These are phyloP conservation scores for Galendromus occidentalis DNA, from an alignment of 1,140 invertebrate genomes.

Conservation along the genomic window DNA sequence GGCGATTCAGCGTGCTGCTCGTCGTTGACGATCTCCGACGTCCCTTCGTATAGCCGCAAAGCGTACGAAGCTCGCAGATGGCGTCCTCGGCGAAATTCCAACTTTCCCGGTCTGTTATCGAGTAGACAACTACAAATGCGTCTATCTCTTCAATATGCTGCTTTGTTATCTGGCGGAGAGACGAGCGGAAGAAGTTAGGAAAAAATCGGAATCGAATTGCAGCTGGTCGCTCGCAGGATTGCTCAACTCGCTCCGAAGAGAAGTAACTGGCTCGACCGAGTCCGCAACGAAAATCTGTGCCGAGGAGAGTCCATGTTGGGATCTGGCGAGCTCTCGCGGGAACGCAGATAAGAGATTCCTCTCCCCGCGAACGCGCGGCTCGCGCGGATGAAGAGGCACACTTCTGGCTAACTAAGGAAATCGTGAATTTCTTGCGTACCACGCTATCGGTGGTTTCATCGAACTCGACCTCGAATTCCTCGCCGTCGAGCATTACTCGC, in stretches of 20 bases:
- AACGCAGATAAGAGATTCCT: no score
- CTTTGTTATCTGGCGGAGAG: background rate
- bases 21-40: background rate
- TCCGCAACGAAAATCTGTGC: no score
- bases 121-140: constrained; percentile 5
- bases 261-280: no score
- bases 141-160: background rate
- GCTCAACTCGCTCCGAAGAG: no score
- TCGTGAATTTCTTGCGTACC: background rate
- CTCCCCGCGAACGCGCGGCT: no score
- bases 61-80: background rate
- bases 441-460: constrained; percentile 1
- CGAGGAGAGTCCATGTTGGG: no score
- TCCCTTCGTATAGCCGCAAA: background rate
- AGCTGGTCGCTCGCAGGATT: no score
- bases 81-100: background rate
- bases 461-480: constrained; percentile 8
- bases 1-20: background rate
- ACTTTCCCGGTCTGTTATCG: background rate
- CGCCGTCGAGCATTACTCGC: constrained; percentile 4
- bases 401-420: no score
- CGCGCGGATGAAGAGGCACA: no score
- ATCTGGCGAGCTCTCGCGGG: no score
- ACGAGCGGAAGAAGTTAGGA: background rate
- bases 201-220: background rate